phyloP scores from a whole-genome alignment of 2,797 vertebrate genomes.

The Ptychobarbus kaznakovi region DNA sequence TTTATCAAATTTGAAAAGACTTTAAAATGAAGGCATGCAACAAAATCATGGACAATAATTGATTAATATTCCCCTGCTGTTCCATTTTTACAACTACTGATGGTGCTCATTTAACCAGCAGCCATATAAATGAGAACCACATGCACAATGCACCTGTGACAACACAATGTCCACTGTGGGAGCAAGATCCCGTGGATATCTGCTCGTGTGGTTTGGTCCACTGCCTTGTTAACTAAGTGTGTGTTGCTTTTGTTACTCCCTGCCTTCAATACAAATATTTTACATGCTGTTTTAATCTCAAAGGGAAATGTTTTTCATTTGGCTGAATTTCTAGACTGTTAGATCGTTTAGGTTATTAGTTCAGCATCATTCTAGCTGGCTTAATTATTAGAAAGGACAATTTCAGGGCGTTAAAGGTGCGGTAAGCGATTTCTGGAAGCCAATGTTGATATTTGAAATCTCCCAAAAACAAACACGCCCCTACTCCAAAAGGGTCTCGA shows the following conservation, averaged over 20 bases:
- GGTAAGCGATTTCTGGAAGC: too few species aligned
- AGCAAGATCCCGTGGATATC: background rate
- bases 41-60: background rate
- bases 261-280: background rate
- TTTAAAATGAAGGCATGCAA: background rate
- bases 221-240: background rate
- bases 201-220: background rate
- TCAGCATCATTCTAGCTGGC: background rate
- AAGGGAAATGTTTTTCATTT: background rate
- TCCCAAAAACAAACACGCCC: too few species aligned
- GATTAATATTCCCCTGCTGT: background rate
- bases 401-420: background rate
- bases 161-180: background rate
- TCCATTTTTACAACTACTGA: background rate
- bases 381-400: background rate
- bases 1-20: too few species aligned
- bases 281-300: background rate
- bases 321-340: background rate
- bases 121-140: background rate
- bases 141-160: background rate
- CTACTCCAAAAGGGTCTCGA: too few species aligned
- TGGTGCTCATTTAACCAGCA: background rate
- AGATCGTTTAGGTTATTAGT: background rate
- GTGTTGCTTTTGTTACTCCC: background rate
- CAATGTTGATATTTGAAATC: too few species aligned